Percentiles rank a stretch among this genome's conserved stretches.
Evolutionary conservation across 2,888 invertebrate genomes (phyloP).

Genomic region (Lordiphosa andalusiaca): DNA sequence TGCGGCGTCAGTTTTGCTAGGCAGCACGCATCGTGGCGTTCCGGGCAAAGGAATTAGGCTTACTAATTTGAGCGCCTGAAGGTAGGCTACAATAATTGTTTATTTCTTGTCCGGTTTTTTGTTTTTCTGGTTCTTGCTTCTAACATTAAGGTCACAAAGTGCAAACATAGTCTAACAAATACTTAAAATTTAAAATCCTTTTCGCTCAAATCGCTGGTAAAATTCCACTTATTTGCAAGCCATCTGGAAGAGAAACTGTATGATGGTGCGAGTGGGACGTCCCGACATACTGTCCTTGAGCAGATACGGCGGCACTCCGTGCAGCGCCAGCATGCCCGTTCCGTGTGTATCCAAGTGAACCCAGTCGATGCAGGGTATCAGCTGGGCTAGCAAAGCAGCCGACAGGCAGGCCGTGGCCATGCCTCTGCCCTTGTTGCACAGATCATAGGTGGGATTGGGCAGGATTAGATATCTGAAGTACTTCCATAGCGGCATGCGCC

Average conservation of each 20-base stretch:
- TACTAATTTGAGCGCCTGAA: too few species aligned
- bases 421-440: conserved; percentile 83
- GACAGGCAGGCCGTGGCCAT: conserved; percentile 85
- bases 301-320: conserved; percentile 84
- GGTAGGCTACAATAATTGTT: too few species aligned
- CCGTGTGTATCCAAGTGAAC: conserved; percentile 87
- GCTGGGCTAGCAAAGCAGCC: conserved; percentile 85
- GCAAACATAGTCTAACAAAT: too few species aligned
- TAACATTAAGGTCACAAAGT: too few species aligned
- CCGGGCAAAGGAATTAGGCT: too few species aligned
- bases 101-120: too few species aligned
- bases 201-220: neutral
- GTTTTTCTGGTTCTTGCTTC: too few species aligned
- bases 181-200: conserved; percentile 5
- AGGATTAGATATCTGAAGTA: conserved; percentile 71
- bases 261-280: conserved; percentile 83
- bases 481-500: conserved; percentile 83
- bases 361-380: conserved; percentile 85
- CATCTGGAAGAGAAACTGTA: conserved; percentile 81
- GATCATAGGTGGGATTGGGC: conserved; percentile 81
- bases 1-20: neutral
- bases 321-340: conserved; percentile 83
- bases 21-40: too few species aligned
- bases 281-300: conserved; percentile 83
- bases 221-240: conserved; percentile 56